Conservation (phyloP, 2,113 vertebrate species). For the Cyprinodon variegatus region DNA sequence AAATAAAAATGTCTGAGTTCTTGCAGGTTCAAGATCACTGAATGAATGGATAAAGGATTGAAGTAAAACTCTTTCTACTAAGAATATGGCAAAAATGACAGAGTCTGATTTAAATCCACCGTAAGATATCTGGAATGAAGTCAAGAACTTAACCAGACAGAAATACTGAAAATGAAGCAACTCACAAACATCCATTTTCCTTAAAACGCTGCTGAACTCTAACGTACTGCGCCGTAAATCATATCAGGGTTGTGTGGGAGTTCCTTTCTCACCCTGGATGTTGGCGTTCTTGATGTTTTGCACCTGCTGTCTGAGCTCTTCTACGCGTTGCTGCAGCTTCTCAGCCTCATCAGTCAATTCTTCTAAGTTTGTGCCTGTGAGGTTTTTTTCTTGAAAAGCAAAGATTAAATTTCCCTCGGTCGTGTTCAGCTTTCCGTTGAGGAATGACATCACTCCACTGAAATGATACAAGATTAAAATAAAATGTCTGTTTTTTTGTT, state of each 20-base stretch:
- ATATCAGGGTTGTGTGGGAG: not conserved
- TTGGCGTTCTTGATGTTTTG: conserved; percentile 92
- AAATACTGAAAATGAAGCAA: not conserved
- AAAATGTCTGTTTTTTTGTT: not conserved
- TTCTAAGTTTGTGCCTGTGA: conserved; percentile 72
- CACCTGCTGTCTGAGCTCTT: conserved; percentile 84
- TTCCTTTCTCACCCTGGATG: conserved; percentile 83
- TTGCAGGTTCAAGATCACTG: no score
- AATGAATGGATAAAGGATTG: no score
- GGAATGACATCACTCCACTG: conserved; percentile 84
- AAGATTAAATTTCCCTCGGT: conserved; percentile 77
- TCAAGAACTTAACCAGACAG: not conserved
- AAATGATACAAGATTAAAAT: conserved; percentile 2
- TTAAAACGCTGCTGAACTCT: not conserved
- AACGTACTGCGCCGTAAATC: no score
- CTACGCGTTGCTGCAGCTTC: conserved; percentile 77
- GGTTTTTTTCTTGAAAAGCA: conserved; percentile 76
- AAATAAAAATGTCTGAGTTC: no score
- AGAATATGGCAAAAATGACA: no score
- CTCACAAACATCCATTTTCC: not conserved
- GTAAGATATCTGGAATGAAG: no score
- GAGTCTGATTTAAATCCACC: no score
- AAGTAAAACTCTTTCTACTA: no score
- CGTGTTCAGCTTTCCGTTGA: conserved; percentile 83
- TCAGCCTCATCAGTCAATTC: conserved; percentile 79